phyloP scores from a whole-genome alignment of 1,140 invertebrate genomes.

The Trissolcus basalis region DNA sequence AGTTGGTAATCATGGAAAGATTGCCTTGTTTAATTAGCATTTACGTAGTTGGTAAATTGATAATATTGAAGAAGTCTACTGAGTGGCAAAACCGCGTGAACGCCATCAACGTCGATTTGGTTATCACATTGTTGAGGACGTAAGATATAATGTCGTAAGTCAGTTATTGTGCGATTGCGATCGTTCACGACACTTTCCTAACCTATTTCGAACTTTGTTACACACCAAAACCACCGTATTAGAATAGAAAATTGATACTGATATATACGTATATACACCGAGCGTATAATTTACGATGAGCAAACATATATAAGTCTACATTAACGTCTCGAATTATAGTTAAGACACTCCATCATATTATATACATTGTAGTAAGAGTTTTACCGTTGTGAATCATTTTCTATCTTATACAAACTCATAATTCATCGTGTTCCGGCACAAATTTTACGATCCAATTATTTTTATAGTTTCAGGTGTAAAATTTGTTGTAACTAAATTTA shows the following conservation, averaged over 20 bases:
- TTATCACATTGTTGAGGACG: conserved; percentile 68
- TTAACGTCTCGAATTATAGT: conserved; percentile 18
- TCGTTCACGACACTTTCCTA: conserved; percentile 64
- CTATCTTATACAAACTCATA: not conserved
- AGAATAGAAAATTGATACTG: conserved; percentile 70
- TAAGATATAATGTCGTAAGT: conserved; percentile 67
- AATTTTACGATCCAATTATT: too few relatives aligned
- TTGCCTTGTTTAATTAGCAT: not conserved
- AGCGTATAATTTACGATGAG: not conserved
- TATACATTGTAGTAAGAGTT: not conserved
- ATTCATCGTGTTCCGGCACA: too few relatives aligned
- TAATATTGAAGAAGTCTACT: conserved; percentile 8
- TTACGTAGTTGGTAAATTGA: not conserved
- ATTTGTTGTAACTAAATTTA: too few relatives aligned
- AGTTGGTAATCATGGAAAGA: too few relatives aligned
- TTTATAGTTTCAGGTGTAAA: too few relatives aligned
- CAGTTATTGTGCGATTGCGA: conserved; percentile 66
- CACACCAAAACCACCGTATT: conserved; percentile 62
- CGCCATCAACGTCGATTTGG: conserved; percentile 60
- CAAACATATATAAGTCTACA: conserved; percentile 2
- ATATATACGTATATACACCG: conserved; percentile 33
- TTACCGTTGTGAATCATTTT: not conserved
- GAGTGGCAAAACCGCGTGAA: conserved; percentile 20
- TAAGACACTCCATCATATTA: not conserved
- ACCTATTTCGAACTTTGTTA: conserved; percentile 65